Percentiles rank a stretch among this genome's conserved stretches.
phyloP scores from a whole-genome alignment of 2,888 invertebrate genomes.

The Siphonodentalium dalli region DNA sequence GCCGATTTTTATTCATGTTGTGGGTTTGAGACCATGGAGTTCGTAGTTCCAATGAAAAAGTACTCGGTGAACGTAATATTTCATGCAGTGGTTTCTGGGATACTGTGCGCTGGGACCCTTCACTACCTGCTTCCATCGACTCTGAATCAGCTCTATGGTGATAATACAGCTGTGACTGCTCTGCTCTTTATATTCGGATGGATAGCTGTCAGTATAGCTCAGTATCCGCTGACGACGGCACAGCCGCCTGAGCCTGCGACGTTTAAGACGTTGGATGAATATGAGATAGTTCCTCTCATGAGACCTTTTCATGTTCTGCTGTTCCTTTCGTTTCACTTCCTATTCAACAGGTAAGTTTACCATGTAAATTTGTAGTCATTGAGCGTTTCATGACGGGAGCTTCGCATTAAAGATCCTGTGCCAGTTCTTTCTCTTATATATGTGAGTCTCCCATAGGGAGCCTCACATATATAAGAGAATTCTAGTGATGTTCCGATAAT shows the following conservation, averaged over 20 bases:
- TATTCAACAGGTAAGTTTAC: conserved; percentile 53
- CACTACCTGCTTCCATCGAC: conserved; percentile 55
- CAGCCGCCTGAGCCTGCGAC: conserved; percentile 61
- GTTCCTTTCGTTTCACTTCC: conserved; percentile 48
- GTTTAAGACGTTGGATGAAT: conserved; percentile 53
- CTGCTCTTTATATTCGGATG: conserved; percentile 56
- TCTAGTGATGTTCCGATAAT: no score
- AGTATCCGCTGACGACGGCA: conserved; percentile 55
- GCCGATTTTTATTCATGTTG: conserved; percentile 58
- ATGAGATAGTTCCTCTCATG: conserved; percentile 51
- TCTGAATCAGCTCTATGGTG: conserved; percentile 45
- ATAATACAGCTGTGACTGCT: conserved; percentile 49
- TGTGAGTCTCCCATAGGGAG: no score
- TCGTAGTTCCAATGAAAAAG: conserved; percentile 55
- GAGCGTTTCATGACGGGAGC: no score
- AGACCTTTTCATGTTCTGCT: conserved; percentile 57
- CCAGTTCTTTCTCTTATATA: no score
- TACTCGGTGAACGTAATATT: conserved; percentile 52
- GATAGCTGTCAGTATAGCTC: conserved; percentile 55
- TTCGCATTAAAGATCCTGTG: no score
- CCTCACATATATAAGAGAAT: no score
- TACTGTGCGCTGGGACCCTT: conserved; percentile 47
- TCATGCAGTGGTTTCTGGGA: conserved; percentile 51
- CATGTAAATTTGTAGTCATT: no score
- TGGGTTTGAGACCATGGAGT: conserved; percentile 55